Conservation (phyloP, 2,797 vertebrate species). For the Sitta carolinensis region DNA sequence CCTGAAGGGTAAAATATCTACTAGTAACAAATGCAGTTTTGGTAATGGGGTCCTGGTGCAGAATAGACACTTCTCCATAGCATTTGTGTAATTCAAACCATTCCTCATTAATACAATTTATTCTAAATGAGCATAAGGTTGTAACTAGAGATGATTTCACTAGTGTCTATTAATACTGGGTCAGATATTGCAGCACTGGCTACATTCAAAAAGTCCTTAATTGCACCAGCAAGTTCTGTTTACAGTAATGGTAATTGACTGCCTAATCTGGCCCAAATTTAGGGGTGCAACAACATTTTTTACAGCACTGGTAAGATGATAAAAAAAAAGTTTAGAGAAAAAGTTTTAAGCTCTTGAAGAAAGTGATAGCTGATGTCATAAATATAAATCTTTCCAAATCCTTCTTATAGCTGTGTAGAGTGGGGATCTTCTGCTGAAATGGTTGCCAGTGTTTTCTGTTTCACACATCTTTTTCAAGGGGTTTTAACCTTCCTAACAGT, state of each 20-base stretch:
- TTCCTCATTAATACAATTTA: neutral
- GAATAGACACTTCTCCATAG: neutral
- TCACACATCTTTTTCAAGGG: neutral
- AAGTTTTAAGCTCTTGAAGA: neutral
- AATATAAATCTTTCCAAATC: neutral
- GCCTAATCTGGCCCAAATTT: neutral
- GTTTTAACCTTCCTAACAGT: neutral
- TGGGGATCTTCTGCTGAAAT: neutral
- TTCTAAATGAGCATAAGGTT: neutral
- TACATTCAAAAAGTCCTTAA: neutral
- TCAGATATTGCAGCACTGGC: neutral
- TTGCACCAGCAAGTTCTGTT: neutral
- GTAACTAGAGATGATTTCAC: neutral
- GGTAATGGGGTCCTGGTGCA: neutral
- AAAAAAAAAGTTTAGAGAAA: neutral
- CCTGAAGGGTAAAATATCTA: neutral
- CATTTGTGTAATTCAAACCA: neutral
- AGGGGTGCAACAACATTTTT: neutral
- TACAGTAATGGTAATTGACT: neutral
- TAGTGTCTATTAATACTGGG: neutral
- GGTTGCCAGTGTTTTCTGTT: neutral
- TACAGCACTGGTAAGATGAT: neutral
- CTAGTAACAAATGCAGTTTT: neutral
- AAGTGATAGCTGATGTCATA: constrained; percentile 9
- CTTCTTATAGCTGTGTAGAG: neutral